Base-by-base conservation (phyloP, 53 echinoderm and acorn worm species). In the Antedon mediterranea region DNA sequence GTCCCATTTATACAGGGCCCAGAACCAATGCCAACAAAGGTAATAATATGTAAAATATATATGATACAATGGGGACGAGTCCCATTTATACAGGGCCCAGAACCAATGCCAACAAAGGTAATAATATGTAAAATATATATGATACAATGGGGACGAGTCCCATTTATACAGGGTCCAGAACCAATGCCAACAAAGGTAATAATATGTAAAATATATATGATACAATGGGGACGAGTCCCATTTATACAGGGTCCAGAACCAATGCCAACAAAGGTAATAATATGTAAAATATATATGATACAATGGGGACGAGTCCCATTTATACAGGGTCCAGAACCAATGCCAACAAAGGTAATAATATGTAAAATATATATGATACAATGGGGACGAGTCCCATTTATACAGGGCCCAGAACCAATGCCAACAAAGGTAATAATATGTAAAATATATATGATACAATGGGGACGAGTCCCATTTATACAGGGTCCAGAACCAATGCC, bases 221-320 rank as follows among this genome's bases (percentile, higher is more conserved):
- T n/a, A 78, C 75, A 89, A 80, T 95, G 95, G 95, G 91, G 91
- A 43, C 83, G 91, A 83, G 91, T 95, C 80, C 95, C 95, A 44
- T 95, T 95, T 82, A 74, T 95, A 75, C 85, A 79, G 41, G 87
- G 87, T 29, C 87, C 87, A 23, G 83, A 83, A 71, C 83, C 83
- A 27, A 77, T 81, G 5, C 83, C 83, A n/a, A n/a, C n/a, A n/a
- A n/a, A n/a, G n/a, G n/a, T n/a, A n/a, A n/a, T n/a, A n/a, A n/a
- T n/a, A n/a, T n/a, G n/a, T n/a, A n/a, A n/a, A n/a, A n/a, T n/a
- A n/a, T n/a, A n/a, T n/a, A n/a, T n/a, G n/a, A n/a, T n/a, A 78
- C 75, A 89, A 80, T 95, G 95, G 95, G 91, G 91, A 43, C 83
- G 91, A 83, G 91, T 95, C 80, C 95, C 95, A 44, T 95, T 95